Percentiles rank a stretch among this genome's conserved stretches.
Conservation (phyloP, 2,113 vertebrate species). For the Zingel zingel region DNA sequence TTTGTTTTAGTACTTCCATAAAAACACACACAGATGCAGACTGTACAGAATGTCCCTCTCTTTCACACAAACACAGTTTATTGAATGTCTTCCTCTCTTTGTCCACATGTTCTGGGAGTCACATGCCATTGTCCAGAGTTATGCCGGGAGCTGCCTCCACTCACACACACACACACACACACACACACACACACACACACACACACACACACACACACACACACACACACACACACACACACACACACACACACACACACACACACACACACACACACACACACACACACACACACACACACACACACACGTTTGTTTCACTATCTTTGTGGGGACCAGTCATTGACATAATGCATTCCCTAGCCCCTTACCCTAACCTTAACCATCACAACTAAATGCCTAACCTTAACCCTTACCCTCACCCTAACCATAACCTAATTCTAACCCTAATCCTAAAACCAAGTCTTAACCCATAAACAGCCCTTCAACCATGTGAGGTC, state of each 20-base stretch:
- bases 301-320: no score
- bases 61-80: slow-evolving; percentile 68
- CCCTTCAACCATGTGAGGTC: no score
- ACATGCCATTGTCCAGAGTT: slow-evolving; percentile 75
- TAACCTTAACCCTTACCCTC: no score
- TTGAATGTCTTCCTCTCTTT: slow-evolving; percentile 80
- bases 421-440: no score
- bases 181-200: slow-evolving; percentile 25
- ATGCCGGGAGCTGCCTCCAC: slow-evolving; percentile 66
- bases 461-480: no score
- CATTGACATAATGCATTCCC: no score
- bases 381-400: no score
- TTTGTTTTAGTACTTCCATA: neutral
- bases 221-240: no score
- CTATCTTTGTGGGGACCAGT: no score
- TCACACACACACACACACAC: slow-evolving; percentile 14
- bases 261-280: slow-evolving; percentile 1
- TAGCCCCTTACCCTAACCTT: no score
- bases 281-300: neutral
- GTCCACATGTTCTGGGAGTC: slow-evolving; percentile 73
- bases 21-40: slow-evolving; percentile 13
- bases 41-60: slow-evolving; percentile 57
- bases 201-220: slow-evolving; percentile 30
- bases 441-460: no score
- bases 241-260: no score